phyloP scores from a whole-genome alignment of 2,797 vertebrate species.

The Scomberomorus guttatus region DNA sequence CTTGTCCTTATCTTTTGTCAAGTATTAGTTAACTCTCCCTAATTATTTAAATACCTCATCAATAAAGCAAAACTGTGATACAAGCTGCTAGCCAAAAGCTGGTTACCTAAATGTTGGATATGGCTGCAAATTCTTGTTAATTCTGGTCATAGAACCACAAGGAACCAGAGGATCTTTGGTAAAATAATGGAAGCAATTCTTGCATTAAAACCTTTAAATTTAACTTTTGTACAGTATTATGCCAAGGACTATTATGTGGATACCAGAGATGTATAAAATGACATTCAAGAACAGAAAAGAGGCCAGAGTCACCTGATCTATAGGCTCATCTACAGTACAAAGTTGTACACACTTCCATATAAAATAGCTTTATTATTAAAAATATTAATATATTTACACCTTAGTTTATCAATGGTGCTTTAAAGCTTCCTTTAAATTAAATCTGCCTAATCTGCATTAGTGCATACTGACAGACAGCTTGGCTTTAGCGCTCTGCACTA shows the following conservation, averaged over 20 bases:
- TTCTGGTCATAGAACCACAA: too few relatives aligned
- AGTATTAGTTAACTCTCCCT: not conserved
- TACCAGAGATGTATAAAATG: not conserved
- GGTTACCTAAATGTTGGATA: not conserved
- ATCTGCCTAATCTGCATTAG: not conserved
- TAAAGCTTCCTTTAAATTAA: not conserved
- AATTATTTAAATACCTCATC: not conserved
- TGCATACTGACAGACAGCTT: not conserved
- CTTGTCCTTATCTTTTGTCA: not conserved
- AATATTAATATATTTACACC: not conserved
- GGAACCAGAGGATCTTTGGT: too few relatives aligned
- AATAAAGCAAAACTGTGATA: not conserved
- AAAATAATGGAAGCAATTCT: not conserved
- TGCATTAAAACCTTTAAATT: not conserved
- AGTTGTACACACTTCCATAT: not conserved
- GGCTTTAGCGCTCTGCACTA: not conserved
- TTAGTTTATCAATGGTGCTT: not conserved
- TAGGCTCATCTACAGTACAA: not conserved
- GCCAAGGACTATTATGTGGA: not conserved
- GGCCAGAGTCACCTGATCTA: not conserved
- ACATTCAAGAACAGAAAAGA: not conserved
- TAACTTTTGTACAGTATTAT: not conserved
- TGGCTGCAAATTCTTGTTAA: not conserved
- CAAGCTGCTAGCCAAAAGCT: not conserved
- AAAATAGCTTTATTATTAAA: not conserved